Conservation (phyloP, 2,113 vertebrate genomes). For the Boleophthalmus pectinirostris region DNA sequence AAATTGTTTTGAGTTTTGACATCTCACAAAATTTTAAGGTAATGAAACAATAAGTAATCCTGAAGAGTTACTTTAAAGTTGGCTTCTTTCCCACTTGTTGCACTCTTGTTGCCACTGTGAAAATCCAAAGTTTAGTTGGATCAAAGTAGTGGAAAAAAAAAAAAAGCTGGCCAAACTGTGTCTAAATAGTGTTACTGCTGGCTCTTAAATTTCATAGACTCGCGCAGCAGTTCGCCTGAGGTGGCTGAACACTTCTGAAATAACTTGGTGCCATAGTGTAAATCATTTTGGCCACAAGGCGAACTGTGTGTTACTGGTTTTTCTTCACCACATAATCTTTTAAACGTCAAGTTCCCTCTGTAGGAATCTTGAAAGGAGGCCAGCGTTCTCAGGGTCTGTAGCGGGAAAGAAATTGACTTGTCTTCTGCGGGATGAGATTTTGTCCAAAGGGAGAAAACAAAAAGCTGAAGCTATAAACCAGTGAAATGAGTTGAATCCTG, state of each 20-base stretch:
- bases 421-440: constrained; percentile 32
- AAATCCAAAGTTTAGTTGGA: constrained; percentile 17
- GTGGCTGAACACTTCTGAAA: constrained; percentile 17
- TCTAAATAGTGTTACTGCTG: not conserved
- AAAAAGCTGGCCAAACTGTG: constrained; percentile 1
- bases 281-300: constrained; percentile 6
- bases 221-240: not conserved
- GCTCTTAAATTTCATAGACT: not conserved
- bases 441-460: constrained; percentile 34
- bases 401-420: constrained; percentile 31
- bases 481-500: not conserved
- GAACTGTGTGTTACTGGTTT: not conserved
- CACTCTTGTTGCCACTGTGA: constrained; percentile 47
- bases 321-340: constrained; percentile 14
- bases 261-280: constrained; percentile 30
- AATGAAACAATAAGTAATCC: constrained; percentile 68
- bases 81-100: constrained; percentile 50
- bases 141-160: constrained; percentile 7
- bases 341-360: not conserved
- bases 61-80: constrained; percentile 42
- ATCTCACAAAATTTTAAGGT: constrained; percentile 41
- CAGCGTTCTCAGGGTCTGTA: constrained; percentile 51
- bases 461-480: not conserved
- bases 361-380: constrained; percentile 33
- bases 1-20: constrained; percentile 31